phyloP scores from a whole-genome alignment of 2,113 vertebrate species.

The Epinephelus moara region DNA sequence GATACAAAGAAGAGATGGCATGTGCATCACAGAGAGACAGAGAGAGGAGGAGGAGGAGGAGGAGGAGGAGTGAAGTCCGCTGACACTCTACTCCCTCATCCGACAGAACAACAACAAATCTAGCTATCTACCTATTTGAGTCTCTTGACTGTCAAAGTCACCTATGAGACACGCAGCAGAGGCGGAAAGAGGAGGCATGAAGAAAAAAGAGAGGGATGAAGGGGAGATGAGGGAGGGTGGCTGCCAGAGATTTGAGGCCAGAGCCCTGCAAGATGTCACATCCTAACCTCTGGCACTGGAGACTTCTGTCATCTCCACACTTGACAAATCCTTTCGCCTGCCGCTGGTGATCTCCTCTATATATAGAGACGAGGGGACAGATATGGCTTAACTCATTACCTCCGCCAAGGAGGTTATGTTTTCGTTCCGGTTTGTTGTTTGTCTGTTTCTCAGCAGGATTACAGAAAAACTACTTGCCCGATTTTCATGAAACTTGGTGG shows the following conservation, averaged over 20 bases:
- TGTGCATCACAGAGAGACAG: conserved; percentile 28
- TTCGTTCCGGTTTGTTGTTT: conserved; percentile 5
- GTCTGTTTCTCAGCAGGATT: too few relatives aligned
- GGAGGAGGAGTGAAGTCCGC: background rate
- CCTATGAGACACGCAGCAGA: conserved; percentile 29
- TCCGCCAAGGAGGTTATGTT: too few relatives aligned
- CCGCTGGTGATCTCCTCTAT: conserved; percentile 66
- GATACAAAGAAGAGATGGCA: conserved; percentile 47
- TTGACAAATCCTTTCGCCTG: conserved; percentile 68
- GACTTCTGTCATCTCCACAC: conserved; percentile 69
- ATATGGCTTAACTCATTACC: conserved; percentile 31
- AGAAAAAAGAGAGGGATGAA: conserved; percentile 6
- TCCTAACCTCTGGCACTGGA: conserved; percentile 66
- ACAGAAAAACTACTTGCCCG: too few relatives aligned
- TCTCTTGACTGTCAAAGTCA: conserved; percentile 56
- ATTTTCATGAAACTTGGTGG: too few relatives aligned
- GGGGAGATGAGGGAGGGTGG: background rate
- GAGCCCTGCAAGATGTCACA: conserved; percentile 63
- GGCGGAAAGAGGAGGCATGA: background rate
- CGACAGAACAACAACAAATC: conserved; percentile 34
- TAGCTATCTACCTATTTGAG: conserved; percentile 42
- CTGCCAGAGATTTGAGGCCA: conserved; percentile 49
- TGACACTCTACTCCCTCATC: conserved; percentile 24
- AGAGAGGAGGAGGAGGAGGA: background rate
- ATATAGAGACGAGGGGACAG: conserved; percentile 58